Conservation (phyloP, 2,888 invertebrate species). For the Synergus itoensis region DNA sequence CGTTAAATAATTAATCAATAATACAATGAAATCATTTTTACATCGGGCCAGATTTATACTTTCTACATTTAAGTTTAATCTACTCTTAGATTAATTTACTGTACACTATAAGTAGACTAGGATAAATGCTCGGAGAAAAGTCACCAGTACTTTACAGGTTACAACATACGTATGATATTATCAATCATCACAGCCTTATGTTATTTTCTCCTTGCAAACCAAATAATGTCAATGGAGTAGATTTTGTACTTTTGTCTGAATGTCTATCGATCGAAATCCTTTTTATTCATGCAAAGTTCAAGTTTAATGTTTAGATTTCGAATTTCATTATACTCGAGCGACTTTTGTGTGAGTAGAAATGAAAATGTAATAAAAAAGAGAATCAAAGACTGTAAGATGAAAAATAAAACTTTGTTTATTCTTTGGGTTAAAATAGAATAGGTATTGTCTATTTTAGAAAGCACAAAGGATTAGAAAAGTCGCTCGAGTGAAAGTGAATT, state of each 20-base stretch:
- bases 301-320: not conserved
- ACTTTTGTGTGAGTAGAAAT: not conserved
- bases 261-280: not conserved
- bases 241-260: constrained; percentile 14
- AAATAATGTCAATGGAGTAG: not conserved
- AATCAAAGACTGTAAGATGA: constrained; percentile 3
- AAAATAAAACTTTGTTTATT: not conserved
- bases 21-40: not conserved
- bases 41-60: not conserved
- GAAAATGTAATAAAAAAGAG: not conserved
- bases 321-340: constrained; percentile 10
- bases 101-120: not conserved
- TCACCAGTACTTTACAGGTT: not conserved
- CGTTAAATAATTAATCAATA: not conserved
- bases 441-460: not conserved
- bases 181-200: not conserved
- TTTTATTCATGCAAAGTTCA: not conserved
- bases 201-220: not conserved
- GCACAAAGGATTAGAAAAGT: not conserved
- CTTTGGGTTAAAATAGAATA: not conserved
- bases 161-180: not conserved
- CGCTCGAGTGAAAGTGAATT: constrained; percentile 5
- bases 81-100: not conserved
- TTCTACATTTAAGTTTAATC: not conserved
- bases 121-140: not conserved